Percentiles rank a stretch among this genome's conserved stretches.
phyloP scores from a whole-genome alignment of 2,888 invertebrate genomes.

The Acanthosepion lycidas region DNA sequence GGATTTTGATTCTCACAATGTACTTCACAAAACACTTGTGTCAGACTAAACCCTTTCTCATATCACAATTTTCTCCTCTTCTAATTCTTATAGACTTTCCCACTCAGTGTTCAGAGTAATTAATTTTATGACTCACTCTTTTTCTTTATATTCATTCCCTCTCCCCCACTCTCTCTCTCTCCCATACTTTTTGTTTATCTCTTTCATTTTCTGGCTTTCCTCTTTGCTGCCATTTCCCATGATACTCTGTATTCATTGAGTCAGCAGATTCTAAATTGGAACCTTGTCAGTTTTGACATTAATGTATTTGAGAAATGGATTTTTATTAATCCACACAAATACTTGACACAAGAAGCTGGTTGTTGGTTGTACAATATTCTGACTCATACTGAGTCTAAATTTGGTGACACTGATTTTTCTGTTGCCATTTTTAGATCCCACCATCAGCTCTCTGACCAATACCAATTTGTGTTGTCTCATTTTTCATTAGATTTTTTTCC shows the following conservation, averaged over 20 bases:
- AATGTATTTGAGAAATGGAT: slow-evolving; percentile 21
- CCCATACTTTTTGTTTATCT: no score
- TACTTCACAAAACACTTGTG: no score
- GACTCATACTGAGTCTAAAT: neutral
- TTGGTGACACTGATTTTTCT: neutral
- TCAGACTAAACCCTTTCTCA: neutral
- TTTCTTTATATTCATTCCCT: neutral
- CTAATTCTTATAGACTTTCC: no score
- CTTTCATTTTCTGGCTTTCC: neutral
- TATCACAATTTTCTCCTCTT: no score
- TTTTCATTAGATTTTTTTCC: no score
- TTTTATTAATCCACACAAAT: neutral
- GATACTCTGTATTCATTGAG: neutral
- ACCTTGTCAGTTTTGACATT: neutral
- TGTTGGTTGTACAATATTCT: neutral
- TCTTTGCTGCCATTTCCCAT: neutral
- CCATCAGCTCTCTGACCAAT: neutral
- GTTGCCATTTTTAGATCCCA: neutral
- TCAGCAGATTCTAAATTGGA: neutral
- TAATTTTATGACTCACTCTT: no score
- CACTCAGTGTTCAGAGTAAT: no score
- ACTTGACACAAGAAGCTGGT: neutral
- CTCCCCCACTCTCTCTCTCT: neutral
- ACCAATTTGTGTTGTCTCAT: neutral
- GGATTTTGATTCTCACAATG: no score